A percentile compares a stretch with the other conserved stretches of the same genome.
These are phyloP conservation scores for Pachycephala philippinensis DNA, from an alignment of 2,113 vertebrate genomes.

Conservation along the genomic window DNA sequence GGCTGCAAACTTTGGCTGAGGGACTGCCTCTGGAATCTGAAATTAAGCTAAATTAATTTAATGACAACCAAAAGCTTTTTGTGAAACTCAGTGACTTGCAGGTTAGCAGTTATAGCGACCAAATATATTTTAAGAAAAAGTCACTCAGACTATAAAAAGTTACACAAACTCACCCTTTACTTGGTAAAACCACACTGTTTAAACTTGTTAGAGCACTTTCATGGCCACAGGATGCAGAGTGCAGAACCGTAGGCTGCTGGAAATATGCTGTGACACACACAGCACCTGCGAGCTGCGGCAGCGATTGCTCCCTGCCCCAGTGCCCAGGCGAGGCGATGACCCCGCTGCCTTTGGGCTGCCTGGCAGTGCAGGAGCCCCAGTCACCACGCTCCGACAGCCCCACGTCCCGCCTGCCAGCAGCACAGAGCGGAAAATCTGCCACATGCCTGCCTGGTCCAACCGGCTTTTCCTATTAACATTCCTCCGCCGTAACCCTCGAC, in stretches of 20 bases:
- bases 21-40: not conserved
- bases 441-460: not conserved
- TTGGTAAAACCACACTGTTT: not conserved
- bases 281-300: not conserved
- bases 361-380: not conserved
- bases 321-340: not conserved
- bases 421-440: not conserved
- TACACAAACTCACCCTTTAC: not conserved
- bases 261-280: not conserved
- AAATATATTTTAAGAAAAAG: not conserved
- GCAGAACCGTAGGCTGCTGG: not conserved
- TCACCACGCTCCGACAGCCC: not conserved
- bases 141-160: not conserved
- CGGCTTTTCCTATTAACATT: not conserved
- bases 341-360: rapidly evolving
- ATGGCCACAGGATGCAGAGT: not conserved
- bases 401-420: not conserved
- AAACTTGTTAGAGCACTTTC: not conserved
- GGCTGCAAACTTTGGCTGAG: not conserved
- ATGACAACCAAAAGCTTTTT: not conserved
- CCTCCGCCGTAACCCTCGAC: not conserved
- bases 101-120: not conserved
- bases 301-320: not conserved
- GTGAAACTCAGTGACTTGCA: not conserved
- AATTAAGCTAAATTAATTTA: not conserved